Conservation (phyloP, 2,797 vertebrate species). For the Megaceryle alcyon region DNA sequence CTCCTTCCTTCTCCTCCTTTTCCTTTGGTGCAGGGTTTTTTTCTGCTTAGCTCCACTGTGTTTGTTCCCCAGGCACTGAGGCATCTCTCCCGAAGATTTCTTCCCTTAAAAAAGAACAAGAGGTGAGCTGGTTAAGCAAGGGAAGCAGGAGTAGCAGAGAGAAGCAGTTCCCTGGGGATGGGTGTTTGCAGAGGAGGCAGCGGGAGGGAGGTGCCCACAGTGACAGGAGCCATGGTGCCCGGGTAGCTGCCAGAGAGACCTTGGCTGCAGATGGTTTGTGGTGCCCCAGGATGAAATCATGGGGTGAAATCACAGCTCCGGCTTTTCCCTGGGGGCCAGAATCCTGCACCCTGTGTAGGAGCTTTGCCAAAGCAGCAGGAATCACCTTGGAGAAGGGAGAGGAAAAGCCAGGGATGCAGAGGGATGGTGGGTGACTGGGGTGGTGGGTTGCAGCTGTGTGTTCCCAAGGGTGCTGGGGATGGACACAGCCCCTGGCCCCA, state of each 20-base stretch:
- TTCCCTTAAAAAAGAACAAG: background rate
- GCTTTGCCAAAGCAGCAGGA: background rate
- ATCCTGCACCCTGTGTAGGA: accelerated
- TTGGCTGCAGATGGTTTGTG: accelerated
- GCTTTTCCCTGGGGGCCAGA: background rate
- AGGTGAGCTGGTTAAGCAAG: background rate
- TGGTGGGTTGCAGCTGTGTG: accelerated
- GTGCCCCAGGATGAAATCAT: background rate
- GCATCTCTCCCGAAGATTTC: background rate
- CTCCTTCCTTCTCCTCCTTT: background rate
- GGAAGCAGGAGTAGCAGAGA: background rate
- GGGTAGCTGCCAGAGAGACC: background rate
- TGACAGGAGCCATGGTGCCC: background rate
- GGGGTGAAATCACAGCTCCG: background rate
- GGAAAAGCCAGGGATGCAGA: background rate
- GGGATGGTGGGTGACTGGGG: accelerated
- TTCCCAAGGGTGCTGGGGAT: accelerated
- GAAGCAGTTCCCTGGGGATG: background rate
- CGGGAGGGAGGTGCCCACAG: background rate
- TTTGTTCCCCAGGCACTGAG: background rate
- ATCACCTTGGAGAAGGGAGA: background rate
- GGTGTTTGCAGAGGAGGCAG: background rate
- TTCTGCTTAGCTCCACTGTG: background rate
- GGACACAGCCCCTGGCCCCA: background rate
- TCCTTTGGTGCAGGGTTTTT: background rate